phyloP scores from a whole-genome alignment of 1,140 invertebrate genomes.

The Gryllus bimaculatus region DNA sequence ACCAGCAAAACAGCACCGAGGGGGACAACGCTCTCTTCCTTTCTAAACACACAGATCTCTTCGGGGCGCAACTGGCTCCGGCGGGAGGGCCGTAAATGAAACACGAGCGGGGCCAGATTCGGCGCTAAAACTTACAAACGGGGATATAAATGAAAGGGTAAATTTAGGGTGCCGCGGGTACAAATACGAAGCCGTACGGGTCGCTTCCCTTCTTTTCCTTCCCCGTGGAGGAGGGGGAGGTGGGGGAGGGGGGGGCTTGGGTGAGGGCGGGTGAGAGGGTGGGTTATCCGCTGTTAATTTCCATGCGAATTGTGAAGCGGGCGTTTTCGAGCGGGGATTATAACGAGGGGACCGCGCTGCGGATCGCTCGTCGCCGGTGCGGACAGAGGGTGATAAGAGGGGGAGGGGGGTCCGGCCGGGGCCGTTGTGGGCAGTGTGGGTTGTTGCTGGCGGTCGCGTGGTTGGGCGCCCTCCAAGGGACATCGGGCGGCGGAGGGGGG shows the following conservation, averaged over 20 bases:
- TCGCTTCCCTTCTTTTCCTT: not conserved
- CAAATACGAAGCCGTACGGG: not conserved
- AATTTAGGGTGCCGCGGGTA: not conserved
- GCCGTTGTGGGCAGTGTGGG: not conserved
- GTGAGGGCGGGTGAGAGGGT: not conserved
- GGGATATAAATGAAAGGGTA: not conserved
- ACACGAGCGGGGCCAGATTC: not conserved
- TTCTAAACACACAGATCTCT: too few species aligned
- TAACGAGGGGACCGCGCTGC: not conserved
- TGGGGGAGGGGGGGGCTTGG: too few species aligned
- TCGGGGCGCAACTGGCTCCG: too few species aligned
- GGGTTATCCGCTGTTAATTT: not conserved
- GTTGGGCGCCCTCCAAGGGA: not conserved
- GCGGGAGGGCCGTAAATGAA: not conserved
- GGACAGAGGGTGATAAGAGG: too few species aligned
- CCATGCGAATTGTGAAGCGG: not conserved
- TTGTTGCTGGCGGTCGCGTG: not conserved
- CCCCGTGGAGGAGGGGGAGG: not conserved
- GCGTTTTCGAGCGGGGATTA: slow-evolving; percentile 1
- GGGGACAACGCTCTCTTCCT: too few species aligned
- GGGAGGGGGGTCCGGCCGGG: too few species aligned
- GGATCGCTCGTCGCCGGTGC: not conserved
- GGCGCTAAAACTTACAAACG: not conserved
- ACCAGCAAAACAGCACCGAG: too few species aligned
- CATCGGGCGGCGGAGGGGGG: not conserved